Evolutionary conservation across 2,797 vertebrate genomes (phyloP).

Genomic region (Rhinophrynus dorsalis): DNA sequence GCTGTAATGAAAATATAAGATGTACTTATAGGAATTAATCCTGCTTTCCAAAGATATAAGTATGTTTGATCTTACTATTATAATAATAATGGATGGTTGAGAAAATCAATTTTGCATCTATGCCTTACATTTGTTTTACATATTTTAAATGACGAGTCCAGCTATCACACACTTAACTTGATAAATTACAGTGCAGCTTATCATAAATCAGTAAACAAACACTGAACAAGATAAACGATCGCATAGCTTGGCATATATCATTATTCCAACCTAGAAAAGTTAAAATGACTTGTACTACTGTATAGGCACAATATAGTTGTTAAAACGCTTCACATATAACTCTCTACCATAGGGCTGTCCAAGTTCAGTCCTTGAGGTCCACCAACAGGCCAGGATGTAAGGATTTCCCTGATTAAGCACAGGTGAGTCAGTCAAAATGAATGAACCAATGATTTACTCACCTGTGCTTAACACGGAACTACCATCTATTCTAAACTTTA

Average conservation of each 20-base stretch:
- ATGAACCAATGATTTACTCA: no score
- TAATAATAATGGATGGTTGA: conserved; percentile 31
- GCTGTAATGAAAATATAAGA: no score
- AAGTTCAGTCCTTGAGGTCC: no score
- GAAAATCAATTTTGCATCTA: conserved; percentile 27
- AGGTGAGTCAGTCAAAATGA: no score
- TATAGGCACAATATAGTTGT: no score
- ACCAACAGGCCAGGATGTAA: no score
- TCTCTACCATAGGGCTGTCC: no score
- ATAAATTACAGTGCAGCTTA: conserved; percentile 17
- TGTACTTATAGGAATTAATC: conserved; percentile 31
- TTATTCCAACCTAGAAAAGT: background rate
- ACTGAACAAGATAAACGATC: conserved; percentile 9
- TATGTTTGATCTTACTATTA: conserved; percentile 8
- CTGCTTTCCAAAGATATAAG: conserved; percentile 2
- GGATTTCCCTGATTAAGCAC: no score
- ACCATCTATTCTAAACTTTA: no score
- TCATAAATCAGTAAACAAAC: conserved; percentile 41
- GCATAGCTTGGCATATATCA: conserved; percentile 21
- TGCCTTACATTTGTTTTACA: conserved; percentile 41
- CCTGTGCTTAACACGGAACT: no score
- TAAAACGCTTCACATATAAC: no score
- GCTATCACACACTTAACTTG: conserved; percentile 31
- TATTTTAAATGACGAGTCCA: conserved; percentile 40
- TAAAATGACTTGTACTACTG: conserved; percentile 13